Conservation (phyloP, 2,797 vertebrate genomes). For the Spinus pinus region DNA sequence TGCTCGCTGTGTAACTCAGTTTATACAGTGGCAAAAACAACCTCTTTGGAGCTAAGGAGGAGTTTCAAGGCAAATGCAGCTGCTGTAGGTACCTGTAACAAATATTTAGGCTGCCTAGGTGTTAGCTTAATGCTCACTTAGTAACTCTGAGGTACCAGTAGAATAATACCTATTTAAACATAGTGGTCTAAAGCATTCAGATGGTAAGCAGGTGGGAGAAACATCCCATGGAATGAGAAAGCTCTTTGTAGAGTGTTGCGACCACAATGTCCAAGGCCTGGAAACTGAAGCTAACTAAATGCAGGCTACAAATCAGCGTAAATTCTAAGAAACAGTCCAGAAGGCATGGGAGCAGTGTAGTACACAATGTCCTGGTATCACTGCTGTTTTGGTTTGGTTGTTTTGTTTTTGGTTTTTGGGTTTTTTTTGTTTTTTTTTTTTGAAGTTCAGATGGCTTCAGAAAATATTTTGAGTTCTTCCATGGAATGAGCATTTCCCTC, state of each 20-base stretch:
- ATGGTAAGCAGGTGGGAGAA: background rate
- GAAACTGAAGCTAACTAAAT: background rate
- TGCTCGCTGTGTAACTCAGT: background rate
- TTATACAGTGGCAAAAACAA: background rate
- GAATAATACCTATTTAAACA: background rate
- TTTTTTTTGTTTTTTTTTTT: background rate
- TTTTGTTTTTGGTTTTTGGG: too few relatives aligned
- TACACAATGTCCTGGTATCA: background rate
- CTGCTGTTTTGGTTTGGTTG: background rate
- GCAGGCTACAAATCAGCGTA: background rate
- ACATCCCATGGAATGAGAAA: background rate
- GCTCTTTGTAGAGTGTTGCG: background rate
- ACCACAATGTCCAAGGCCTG: background rate
- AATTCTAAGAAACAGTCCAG: background rate
- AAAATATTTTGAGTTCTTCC: background rate
- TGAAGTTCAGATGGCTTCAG: background rate
- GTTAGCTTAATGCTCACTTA: background rate
- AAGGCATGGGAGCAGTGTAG: background rate
- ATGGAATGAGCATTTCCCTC: background rate
- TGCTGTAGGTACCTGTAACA: background rate
- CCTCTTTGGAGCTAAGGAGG: background rate
- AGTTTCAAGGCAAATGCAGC: background rate
- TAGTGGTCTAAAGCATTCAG: background rate
- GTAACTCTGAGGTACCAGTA: background rate
- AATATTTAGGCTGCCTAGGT: background rate